phyloP scores from a whole-genome alignment of 1,140 invertebrate genomes.

The Pomacea maculata region DNA sequence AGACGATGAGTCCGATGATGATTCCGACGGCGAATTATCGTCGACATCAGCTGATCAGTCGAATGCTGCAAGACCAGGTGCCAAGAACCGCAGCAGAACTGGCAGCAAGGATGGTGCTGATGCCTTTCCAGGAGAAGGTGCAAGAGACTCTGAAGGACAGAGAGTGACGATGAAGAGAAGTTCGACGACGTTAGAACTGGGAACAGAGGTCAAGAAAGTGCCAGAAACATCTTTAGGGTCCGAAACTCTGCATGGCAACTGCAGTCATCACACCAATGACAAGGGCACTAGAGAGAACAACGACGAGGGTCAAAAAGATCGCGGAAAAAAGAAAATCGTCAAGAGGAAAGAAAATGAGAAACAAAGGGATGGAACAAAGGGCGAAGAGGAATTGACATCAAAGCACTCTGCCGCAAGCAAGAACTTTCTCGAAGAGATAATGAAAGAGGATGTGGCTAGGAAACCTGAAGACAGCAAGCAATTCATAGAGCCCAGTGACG shows the following conservation, averaged over 20 bases:
- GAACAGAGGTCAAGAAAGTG: neutral
- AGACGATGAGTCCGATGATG: neutral
- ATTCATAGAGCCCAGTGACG: neutral
- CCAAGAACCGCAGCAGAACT: neutral
- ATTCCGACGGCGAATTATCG: neutral
- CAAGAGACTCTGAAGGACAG: neutral
- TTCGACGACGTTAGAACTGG: neutral
- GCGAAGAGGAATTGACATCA: neutral
- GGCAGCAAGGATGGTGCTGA: neutral
- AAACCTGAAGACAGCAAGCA: constrained; percentile 1
- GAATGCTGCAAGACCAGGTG: neutral
- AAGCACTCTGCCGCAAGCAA: neutral
- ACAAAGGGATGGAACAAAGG: neutral
- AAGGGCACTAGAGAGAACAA: neutral
- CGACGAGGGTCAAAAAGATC: neutral
- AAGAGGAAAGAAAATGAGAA: neutral
- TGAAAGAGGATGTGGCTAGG: neutral
- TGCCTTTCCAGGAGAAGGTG: neutral
- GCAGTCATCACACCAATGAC: constrained; percentile 3
- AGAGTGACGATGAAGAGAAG: neutral
- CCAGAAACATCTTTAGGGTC: neutral
- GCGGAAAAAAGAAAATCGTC: neutral
- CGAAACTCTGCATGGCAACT: neutral
- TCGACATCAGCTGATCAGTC: constrained; percentile 8
- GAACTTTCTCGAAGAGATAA: neutral